Evolutionary conservation across 2,113 vertebrate species (phyloP).

Genomic region (Stomatorhinus ivindoensis): DNA sequence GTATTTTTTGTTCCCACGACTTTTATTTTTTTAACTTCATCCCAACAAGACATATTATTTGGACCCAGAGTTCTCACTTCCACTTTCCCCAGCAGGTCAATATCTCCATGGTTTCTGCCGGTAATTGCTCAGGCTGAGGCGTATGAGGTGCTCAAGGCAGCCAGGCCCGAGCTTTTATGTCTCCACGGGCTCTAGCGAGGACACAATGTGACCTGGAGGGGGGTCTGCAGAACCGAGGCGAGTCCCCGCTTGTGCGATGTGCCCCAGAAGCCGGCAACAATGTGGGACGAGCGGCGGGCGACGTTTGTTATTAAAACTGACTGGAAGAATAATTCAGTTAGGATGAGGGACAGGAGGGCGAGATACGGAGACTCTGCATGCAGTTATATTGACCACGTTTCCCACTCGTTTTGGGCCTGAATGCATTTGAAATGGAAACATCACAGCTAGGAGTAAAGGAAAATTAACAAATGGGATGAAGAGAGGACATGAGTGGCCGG

Average conservation of each 20-base stretch:
- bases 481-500: background rate
- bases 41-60: conserved; percentile 7
- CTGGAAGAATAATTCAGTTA: background rate
- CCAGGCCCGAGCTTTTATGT: background rate
- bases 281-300: background rate
- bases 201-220: background rate
- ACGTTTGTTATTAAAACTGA: background rate
- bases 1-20: background rate
- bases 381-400: background rate
- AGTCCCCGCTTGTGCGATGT: background rate
- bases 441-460: background rate
- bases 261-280: background rate
- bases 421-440: background rate
- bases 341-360: background rate
- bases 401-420: background rate
- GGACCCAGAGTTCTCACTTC: background rate
- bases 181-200: background rate
- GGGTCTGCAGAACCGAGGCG: background rate
- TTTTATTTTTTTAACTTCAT: background rate
- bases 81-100: background rate
- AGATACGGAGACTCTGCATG: background rate
- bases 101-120: background rate
- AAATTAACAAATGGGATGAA: background rate
- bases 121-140: conserved; percentile 3
- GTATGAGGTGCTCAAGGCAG: background rate